Evolutionary conservation across 2,888 invertebrate genomes (phyloP), one percentile per base, ranked within the genome.

Genomic region (Salticus scenicus): DNA sequence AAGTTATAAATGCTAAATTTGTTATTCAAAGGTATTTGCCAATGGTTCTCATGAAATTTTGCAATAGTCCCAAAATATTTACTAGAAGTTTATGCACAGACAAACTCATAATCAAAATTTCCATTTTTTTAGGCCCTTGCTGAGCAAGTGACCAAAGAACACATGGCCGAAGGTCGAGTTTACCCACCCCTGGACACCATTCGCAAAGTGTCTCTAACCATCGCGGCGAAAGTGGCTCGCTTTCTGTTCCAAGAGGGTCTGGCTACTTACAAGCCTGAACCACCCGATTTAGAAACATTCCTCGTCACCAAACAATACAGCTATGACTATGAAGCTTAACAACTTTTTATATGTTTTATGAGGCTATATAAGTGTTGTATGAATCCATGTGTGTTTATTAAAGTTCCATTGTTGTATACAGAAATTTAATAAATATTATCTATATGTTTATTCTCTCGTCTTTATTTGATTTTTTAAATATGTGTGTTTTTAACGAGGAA

Each of bases 141-240:
- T 0, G 94, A 94, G 4, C 92, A 96, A 72, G 98, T 98, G 8
- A 94, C 94, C 0, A 94, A 96, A 71, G 93, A 93, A 0, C 95
- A 98, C 92, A 92, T 99, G 89, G 94, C 93, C 0, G 94, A 93
- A 77, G 98, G 98, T 83, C 94, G 97, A 88, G 93, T 99, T 76
- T 99, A 98, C 92, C 99, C 99, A 27, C 97, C 98, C 0, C 93
- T 99, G 17, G 92, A 93, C 57, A 93, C 94, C 87, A 97, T 99
- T 89, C 94, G 95, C 89, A 93, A 95, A 87, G 96, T 97, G 90
- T 98, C 98, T 0, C 92, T 97, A 76, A 94, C 94, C 90, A 98
- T 99, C 89, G 98, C 98, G 28, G 93, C 94, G 51, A 93, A 94
- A 90, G 92, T 98, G 80, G 94, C 96, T 72, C 94, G 96, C 78